These are phyloP conservation scores for Anthopleura sola DNA, from an alignment of 64 coral and sea anemone genomes.

Conservation along the genomic window DNA sequence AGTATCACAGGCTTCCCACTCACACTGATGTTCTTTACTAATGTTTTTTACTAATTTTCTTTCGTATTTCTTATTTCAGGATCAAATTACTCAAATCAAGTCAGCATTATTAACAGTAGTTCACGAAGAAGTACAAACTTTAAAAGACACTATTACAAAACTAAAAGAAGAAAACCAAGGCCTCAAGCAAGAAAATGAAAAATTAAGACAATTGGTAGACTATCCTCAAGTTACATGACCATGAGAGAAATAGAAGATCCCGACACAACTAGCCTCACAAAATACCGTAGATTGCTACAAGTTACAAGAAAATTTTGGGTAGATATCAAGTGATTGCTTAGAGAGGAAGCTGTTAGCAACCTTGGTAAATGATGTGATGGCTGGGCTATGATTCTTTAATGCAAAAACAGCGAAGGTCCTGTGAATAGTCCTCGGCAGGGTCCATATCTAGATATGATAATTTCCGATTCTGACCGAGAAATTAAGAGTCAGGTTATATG, in stretches of 20 bases:
- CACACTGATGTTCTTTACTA: neutral
- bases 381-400: neutral
- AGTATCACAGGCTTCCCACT: no score
- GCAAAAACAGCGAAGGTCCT: neutral
- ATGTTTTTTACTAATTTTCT: neutral
- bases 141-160: conserved; percentile 94
- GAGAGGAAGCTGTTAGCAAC: neutral
- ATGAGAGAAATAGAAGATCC: neutral
- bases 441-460: neutral
- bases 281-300: neutral
- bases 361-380: neutral
- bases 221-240: neutral
- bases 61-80: conserved; percentile 44
- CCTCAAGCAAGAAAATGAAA: conserved; percentile 90
- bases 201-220: conserved; percentile 62
- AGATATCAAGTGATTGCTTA: neutral
- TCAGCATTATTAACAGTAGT: conserved; percentile 84
- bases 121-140: conserved; percentile 90
- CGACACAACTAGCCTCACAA: neutral
- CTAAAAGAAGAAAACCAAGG: conserved; percentile 90
- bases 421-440: neutral
- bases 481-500: neutral
- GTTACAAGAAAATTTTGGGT: neutral
- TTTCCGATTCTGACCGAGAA: neutral
- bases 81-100: conserved; percentile 93